phyloP scores from a whole-genome alignment of 2,888 invertebrate species.

The Plutella xylostella region DNA sequence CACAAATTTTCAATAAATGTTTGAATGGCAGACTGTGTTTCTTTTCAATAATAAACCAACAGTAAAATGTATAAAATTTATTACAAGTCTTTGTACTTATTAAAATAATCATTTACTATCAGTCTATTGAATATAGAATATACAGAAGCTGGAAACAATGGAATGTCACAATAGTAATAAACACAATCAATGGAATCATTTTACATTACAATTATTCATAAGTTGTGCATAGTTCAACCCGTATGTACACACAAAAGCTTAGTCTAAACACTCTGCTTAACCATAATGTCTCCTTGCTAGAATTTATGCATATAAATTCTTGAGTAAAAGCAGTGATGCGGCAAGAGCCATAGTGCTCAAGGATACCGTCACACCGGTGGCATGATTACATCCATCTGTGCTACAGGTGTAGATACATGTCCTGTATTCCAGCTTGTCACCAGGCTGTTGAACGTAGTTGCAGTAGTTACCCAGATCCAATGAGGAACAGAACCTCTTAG shows the following conservation, averaged over 20 bases:
- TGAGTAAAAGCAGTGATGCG: too few relatives aligned
- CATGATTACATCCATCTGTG: constrained; percentile 86
- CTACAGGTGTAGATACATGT: constrained; percentile 90
- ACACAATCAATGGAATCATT: too few relatives aligned
- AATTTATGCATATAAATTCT: too few relatives aligned
- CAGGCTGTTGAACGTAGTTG: constrained; percentile 86
- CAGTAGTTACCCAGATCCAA: constrained; percentile 90
- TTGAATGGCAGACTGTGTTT: constrained; percentile 31
- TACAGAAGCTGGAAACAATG: too few relatives aligned
- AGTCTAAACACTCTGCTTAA: too few relatives aligned
- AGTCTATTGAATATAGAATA: too few relatives aligned
- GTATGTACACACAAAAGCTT: too few relatives aligned
- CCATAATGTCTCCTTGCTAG: too few relatives aligned
- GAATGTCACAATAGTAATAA: too few relatives aligned
- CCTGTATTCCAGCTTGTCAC: constrained; percentile 86
- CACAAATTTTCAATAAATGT: constrained; percentile 70
- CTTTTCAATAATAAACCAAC: background rate
- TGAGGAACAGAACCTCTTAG: constrained; percentile 88
- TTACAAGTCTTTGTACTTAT: background rate
- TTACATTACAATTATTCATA: too few relatives aligned
- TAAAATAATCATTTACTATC: too few relatives aligned
- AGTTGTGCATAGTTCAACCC: too few relatives aligned
- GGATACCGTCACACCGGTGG: constrained; percentile 21
- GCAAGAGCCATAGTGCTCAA: background rate
- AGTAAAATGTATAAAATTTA: background rate